Percentiles rank a stretch among this genome's conserved stretches.
Evolutionary conservation across 2,797 vertebrate genomes (phyloP).

Genomic region (Malurus splendens): DNA sequence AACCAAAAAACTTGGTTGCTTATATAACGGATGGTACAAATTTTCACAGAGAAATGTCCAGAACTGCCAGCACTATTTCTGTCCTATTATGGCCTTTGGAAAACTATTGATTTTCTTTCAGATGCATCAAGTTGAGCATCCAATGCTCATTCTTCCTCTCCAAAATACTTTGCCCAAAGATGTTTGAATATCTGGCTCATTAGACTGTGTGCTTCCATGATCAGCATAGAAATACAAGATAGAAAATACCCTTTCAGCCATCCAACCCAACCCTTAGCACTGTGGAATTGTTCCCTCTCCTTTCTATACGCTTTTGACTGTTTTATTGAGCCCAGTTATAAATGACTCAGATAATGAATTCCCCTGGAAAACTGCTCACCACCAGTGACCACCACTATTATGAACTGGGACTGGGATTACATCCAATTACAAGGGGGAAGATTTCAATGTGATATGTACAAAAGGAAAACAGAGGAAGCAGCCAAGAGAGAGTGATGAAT

Average conservation of each 20-base stretch:
- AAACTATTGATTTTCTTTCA: slow-evolving; percentile 48
- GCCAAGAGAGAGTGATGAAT: not conserved
- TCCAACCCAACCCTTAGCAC: not conserved
- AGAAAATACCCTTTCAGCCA: not conserved
- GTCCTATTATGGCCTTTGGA: slow-evolving; percentile 50
- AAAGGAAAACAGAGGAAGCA: not conserved
- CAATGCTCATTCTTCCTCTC: slow-evolving; percentile 16
- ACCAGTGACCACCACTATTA: slow-evolving; percentile 2
- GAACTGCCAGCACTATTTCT: slow-evolving; percentile 57
- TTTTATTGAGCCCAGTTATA: slow-evolving; percentile 1
- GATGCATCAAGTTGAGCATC: not conserved
- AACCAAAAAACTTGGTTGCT: not conserved
- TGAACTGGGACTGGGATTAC: not conserved
- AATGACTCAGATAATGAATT: slow-evolving; percentile 12
- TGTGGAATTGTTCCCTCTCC: not conserved
- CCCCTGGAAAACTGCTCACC: not conserved
- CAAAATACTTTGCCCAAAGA: slow-evolving; percentile 40
- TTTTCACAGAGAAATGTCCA: slow-evolving; percentile 31
- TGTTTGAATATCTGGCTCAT: slow-evolving; percentile 53
- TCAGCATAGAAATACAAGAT: not conserved
- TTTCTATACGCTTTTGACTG: not conserved
- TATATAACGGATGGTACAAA: slow-evolving; percentile 35
- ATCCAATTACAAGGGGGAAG: slow-evolving; percentile 1
- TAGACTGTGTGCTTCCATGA: slow-evolving; percentile 15
- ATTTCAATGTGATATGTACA: not conserved